Percentiles rank a stretch among this genome's conserved stretches.
These are phyloP conservation scores for Phoebastria nigripes DNA, from an alignment of 2,797 vertebrate genomes.

Conservation along the genomic window DNA sequence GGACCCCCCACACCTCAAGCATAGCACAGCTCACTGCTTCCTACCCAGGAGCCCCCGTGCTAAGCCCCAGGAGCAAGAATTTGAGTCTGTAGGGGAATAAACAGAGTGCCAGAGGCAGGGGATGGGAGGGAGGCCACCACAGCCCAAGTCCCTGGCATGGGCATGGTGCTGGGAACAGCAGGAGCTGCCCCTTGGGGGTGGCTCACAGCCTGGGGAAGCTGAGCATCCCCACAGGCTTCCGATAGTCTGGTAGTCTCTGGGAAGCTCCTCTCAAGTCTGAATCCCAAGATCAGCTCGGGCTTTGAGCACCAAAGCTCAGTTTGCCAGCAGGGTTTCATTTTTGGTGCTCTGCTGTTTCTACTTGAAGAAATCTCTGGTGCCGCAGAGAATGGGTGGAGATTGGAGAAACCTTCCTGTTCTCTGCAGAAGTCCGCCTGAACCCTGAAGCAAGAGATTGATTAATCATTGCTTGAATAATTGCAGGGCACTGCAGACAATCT, in stretches of 20 bases:
- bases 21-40: not conserved
- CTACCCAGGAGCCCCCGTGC: rapidly evolving
- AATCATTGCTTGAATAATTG: conserved; percentile 23
- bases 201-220: not conserved
- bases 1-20: not conserved
- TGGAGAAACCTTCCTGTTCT: not conserved
- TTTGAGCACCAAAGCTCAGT: not conserved
- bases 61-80: not conserved
- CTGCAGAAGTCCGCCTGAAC: not conserved
- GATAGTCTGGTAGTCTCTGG: not conserved
- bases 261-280: not conserved
- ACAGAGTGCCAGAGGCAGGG: not conserved
- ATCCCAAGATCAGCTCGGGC: not conserved
- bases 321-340: not conserved
- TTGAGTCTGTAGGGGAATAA: not conserved
- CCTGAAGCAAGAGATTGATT: conserved; percentile 8
- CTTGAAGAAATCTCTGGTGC: not conserved
- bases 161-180: not conserved
- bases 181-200: not conserved
- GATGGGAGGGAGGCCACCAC: not conserved
- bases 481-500: conserved; percentile 4
- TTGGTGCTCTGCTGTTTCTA: not conserved
- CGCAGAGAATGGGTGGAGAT: not conserved
- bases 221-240: not conserved
- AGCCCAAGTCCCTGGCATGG: not conserved